A percentile compares a stretch with the other conserved stretches of the same genome.
phyloP scores from a whole-genome alignment of 2,888 invertebrate genomes.

The Rhingia campestris region DNA sequence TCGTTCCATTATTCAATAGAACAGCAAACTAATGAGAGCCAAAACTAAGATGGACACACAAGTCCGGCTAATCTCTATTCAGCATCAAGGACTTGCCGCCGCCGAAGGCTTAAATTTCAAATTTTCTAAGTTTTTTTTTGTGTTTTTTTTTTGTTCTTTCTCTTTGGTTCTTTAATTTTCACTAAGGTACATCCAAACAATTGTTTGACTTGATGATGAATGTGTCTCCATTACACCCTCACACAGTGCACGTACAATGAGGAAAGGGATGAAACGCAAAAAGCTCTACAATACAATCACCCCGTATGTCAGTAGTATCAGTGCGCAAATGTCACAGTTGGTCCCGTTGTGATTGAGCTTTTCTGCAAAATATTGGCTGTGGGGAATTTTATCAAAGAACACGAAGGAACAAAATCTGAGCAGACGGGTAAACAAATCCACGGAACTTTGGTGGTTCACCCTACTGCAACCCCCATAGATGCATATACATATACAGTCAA shows the following conservation, averaged over 20 bases:
- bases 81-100: conserved; percentile 65
- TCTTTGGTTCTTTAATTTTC: conserved; percentile 33
- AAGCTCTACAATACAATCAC: conserved; percentile 15
- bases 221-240: conserved; percentile 1
- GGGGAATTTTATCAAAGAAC: conserved; percentile 19
- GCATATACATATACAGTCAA: conserved; percentile 4
- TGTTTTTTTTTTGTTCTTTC: conserved; percentile 12
- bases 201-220: conserved; percentile 30
- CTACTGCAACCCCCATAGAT: not conserved
- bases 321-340: conserved; percentile 54
- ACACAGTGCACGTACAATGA: not conserved
- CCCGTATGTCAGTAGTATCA: conserved; percentile 3
- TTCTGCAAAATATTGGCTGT: conserved; percentile 27
- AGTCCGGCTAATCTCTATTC: conserved; percentile 67
- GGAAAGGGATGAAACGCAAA: conserved; percentile 4
- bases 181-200: conserved; percentile 35
- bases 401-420: conserved; percentile 47
- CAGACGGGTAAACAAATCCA: conserved; percentile 67
- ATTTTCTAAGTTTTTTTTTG: conserved; percentile 36
- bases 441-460: conserved; percentile 50
- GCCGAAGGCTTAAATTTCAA: conserved; percentile 65
- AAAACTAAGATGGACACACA: conserved; percentile 69
- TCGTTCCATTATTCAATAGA: conserved; percentile 66
- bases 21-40: conserved; percentile 70
- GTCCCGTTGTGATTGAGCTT: conserved; percentile 44